Evolutionary conservation across 2,888 invertebrate species (phyloP).

Genomic region (Aricia artaxerxes): DNA sequence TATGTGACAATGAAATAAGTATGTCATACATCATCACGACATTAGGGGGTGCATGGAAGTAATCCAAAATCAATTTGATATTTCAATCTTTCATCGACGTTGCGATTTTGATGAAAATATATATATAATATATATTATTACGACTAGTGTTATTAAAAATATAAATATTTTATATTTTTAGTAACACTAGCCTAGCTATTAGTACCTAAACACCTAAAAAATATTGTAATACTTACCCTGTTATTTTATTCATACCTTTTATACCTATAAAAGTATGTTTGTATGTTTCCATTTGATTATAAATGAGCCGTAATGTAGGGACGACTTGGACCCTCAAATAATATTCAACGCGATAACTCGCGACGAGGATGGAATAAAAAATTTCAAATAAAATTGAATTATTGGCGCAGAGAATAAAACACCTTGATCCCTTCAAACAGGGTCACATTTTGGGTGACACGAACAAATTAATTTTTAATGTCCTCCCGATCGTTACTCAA

Average conservation of each 20-base stretch:
- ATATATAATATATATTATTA: too few relatives aligned
- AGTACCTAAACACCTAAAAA: too few relatives aligned
- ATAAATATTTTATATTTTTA: too few relatives aligned
- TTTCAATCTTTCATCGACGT: too few relatives aligned
- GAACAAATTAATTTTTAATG: neutral
- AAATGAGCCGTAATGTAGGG: neutral
- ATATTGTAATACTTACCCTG: too few relatives aligned
- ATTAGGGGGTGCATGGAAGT: neutral
- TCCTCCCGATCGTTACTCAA: constrained; percentile 4
- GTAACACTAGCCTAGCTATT: too few relatives aligned
- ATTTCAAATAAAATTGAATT: constrained; percentile 3
- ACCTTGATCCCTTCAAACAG: neutral
- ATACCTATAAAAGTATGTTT: neutral
- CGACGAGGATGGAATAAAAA: neutral
- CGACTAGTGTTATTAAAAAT: too few relatives aligned
- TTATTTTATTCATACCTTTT: too few relatives aligned
- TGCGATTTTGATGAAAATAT: too few relatives aligned
- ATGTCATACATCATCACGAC: neutral
- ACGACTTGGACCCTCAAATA: constrained; percentile 10
- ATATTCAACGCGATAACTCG: neutral
- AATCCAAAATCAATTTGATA: too few relatives aligned
- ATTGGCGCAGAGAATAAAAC: neutral
- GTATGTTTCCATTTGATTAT: neutral
- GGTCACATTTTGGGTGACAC: neutral
- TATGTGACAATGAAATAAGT: neutral